Conservation (phyloP, 2,888 invertebrate genomes). For the Mesodorylaimus sp. region DNA sequence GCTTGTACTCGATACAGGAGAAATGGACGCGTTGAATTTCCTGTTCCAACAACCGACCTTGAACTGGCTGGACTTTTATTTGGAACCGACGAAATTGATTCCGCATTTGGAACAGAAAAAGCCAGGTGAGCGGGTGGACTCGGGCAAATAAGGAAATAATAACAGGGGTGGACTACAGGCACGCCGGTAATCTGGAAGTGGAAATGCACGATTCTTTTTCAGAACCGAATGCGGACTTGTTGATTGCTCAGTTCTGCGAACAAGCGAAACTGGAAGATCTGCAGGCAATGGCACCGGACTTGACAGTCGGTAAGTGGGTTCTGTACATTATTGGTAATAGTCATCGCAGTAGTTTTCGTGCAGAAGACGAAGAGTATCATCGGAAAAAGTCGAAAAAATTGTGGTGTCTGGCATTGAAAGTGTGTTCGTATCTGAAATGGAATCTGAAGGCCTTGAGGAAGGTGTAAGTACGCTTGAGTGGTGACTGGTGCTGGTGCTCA, state of each 20-base stretch:
- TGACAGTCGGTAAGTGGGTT: no score
- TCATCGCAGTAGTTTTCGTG: no score
- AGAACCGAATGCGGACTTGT: neutral
- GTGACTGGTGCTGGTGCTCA: no score
- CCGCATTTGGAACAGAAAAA: neutral
- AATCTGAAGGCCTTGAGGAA: neutral
- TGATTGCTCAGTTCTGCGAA: neutral
- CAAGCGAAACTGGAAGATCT: neutral
- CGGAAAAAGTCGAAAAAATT: neutral
- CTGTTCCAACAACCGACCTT: neutral
- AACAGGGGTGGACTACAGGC: no score
- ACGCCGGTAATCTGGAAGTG: neutral
- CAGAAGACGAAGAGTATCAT: neutral
- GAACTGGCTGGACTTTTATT: neutral
- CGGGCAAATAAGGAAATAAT: no score
- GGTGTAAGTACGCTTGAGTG: neutral
- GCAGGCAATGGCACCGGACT: no score
- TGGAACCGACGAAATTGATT: neutral
- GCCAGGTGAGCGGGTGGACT: neutral
- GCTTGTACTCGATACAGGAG: no score
- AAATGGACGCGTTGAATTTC: constrained; percentile 1
- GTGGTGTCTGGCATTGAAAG: neutral
- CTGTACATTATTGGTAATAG: no score
- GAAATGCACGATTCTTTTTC: neutral
- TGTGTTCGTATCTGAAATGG: neutral